A percentile compares a stretch with the other conserved stretches of the same genome.
Conservation (phyloP, 2,888 invertebrate species). For the Tridacna gigas region DNA sequence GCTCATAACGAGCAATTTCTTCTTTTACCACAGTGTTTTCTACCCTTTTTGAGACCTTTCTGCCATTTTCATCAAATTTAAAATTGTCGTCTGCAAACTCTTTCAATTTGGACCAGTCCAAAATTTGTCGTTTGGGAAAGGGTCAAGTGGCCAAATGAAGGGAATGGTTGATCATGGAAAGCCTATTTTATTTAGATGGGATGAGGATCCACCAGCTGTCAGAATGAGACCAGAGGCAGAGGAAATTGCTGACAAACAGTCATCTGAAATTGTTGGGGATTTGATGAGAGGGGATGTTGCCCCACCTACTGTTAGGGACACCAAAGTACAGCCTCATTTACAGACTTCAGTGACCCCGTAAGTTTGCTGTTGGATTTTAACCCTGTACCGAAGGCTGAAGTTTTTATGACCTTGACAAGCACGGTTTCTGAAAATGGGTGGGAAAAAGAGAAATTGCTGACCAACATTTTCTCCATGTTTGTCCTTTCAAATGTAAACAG, state of each 20-base stretch:
- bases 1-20: neutral
- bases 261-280: conserved; percentile 69
- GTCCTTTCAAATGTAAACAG: too few relatives aligned
- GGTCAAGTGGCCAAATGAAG: neutral
- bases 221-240: conserved; percentile 79
- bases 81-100: too few relatives aligned
- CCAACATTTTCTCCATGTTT: too few relatives aligned
- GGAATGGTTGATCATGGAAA: neutral
- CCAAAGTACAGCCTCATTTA: conserved; percentile 68
- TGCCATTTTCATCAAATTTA: too few relatives aligned
- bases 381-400: neutral
- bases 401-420: neutral
- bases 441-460: too few relatives aligned
- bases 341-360: conserved; percentile 72
- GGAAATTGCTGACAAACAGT: conserved; percentile 73
- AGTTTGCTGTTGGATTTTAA: conserved; percentile 37
- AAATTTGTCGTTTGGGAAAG: neutral
- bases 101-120: too few relatives aligned
- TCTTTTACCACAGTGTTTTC: neutral
- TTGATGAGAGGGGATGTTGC: conserved; percentile 69
- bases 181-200: conserved; percentile 70
- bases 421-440: neutral
- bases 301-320: conserved; percentile 63
- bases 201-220: conserved; percentile 77
- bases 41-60: too few relatives aligned